Evolutionary conservation across 2,888 invertebrate species (phyloP), one percentile per base, ranked within the genome.

Genomic region (Cephus pulcher): DNA sequence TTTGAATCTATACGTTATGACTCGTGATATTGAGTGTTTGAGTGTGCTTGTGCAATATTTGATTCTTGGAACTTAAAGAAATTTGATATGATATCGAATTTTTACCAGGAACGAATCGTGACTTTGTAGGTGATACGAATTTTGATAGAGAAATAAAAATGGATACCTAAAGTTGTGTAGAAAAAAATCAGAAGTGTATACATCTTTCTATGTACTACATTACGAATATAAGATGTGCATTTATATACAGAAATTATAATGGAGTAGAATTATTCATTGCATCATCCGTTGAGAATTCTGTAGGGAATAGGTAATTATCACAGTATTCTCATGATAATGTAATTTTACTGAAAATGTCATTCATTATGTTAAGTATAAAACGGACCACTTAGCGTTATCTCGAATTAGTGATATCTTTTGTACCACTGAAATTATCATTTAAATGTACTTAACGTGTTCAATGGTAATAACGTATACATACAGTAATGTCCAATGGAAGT

Each of bases 231-330:
- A 9, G 2, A 23, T 23, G 9, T 56, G 9, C 56, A 56, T 15
- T 71, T 34, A 33, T 71, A 71, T 71, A 71, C 1, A 11, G 15
- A 12, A 15, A 32, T 33, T 12, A 6, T 71, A 71, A 71, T 71
- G 32, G 4, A 32, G 32, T 23, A 15, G 33, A 71, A 71, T 71
- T 71, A 71, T 73, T 34, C 32, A 37, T n/a, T 69, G 68, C 33
- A 76, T 34, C 35, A 76, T n/a, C 71, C 35, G 71, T 71, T 71
- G 12, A 71, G 32, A 71, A 71, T 71, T 71, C 32, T 71, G 23
- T 23, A 71, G 32, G 33, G 3, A 71, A 71, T 71, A 34, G 32
- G 33, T 32, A 30, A 71, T 71, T 32, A 71, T 71, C 34, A 15
- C 33, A 71, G 56, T 33, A 71, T 71, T 71, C 34, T 71, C 71